These are phyloP conservation scores for Dasyurus viverrinus DNA, from an alignment of 2,113 vertebrate species.

Conservation along the genomic window DNA sequence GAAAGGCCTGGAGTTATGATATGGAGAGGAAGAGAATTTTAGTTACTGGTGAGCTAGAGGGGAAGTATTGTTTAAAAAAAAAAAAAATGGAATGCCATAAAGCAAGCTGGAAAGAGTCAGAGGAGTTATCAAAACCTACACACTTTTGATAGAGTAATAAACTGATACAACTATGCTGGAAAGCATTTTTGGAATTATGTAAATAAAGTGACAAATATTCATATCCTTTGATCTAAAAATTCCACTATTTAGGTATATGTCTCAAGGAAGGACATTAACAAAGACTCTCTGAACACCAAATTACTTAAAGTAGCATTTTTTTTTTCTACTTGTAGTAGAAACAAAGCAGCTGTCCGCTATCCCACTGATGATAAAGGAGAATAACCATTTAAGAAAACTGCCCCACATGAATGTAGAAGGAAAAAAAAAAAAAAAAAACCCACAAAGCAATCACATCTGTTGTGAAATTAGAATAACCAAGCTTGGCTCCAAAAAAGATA, in stretches of 20 bases:
- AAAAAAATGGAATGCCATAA: not conserved
- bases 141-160: not conserved
- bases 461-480: not conserved
- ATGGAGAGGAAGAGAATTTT: not conserved
- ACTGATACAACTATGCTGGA: not conserved
- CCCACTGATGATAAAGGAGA: not conserved
- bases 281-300: not conserved
- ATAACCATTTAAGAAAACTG: not conserved
- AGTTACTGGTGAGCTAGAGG: not conserved
- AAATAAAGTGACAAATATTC: not conserved
- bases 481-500: not conserved
- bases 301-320: not conserved
- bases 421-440: too few relatives aligned
- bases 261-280: not conserved
- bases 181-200: not conserved
- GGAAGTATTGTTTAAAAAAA: not conserved
- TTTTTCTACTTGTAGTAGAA: not conserved
- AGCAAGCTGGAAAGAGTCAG: not conserved
- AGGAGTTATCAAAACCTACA: not conserved
- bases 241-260: not conserved
- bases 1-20: not conserved
- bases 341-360: not conserved
- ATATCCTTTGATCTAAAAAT: not conserved
- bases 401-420: not conserved
- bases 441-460: not conserved